Percentiles rank a stretch among this genome's conserved stretches.
These are phyloP conservation scores for Frankliniella fusca DNA, from an alignment of 2,888 invertebrate species.

Conservation along the genomic window DNA sequence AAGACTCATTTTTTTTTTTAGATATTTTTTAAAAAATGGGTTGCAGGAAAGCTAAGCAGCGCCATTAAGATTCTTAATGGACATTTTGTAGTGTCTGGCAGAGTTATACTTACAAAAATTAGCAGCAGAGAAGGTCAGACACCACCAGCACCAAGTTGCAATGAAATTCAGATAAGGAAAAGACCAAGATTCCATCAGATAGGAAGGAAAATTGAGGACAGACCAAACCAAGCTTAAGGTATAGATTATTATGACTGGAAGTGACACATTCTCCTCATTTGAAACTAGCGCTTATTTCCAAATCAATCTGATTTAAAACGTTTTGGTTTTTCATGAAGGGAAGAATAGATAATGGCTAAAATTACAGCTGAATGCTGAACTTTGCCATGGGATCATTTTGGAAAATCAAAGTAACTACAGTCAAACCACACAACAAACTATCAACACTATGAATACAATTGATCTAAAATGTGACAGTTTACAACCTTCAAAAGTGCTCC, in stretches of 20 bases:
- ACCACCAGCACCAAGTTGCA: conserved; percentile 25
- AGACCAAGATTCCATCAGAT: conserved; percentile 5
- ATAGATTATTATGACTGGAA: not conserved
- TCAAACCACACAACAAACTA: conserved; percentile 20
- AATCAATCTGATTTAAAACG: not conserved
- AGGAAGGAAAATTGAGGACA: not conserved
- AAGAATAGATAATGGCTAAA: not conserved
- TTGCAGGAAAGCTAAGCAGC: no score
- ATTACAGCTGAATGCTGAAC: no score
- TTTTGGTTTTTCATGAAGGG: not conserved
- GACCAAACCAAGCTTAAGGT: not conserved
- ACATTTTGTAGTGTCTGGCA: not conserved
- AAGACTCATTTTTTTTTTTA: not conserved
- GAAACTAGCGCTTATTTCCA: not conserved
- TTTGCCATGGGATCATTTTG: no score
- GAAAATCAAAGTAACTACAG: not conserved
- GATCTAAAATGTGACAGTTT: not conserved
- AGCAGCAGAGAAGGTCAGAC: conserved; percentile 21
- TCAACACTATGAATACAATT: not conserved
- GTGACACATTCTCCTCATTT: not conserved
- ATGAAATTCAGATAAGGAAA: conserved; percentile 20
- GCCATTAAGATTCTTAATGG: no score
- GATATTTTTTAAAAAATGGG: not conserved
- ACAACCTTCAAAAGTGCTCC: not conserved
- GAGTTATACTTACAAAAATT: conserved; percentile 11